Conservation (phyloP, 2,888 invertebrate species). For the Apamea crenata region DNA sequence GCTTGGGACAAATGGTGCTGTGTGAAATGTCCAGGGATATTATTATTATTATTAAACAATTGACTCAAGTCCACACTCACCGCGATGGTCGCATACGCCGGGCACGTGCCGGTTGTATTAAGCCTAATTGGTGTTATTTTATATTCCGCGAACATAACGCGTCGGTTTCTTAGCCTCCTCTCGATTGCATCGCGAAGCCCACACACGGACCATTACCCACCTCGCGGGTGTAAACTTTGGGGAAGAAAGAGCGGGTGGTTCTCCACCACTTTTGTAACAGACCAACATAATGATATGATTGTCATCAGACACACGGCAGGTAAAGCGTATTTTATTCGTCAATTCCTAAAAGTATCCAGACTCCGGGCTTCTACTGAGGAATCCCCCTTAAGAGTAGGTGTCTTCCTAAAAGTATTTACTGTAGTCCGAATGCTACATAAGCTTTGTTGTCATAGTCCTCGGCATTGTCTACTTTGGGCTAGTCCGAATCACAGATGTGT, state of each 20-base stretch:
- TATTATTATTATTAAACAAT: too few relatives aligned
- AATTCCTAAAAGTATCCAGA: not conserved
- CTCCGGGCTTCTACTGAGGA: too few relatives aligned
- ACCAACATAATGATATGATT: not conserved
- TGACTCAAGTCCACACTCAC: conserved; percentile 45
- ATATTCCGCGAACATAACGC: conserved; percentile 70
- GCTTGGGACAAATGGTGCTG: too few relatives aligned
- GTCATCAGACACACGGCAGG: not conserved
- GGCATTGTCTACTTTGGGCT: not conserved
- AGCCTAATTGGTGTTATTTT: conserved; percentile 76
- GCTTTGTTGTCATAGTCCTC: not conserved
- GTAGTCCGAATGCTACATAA: not conserved
- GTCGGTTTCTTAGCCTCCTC: conserved; percentile 66
- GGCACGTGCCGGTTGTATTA: conserved; percentile 67
- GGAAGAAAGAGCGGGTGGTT: not conserved
- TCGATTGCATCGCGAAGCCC: conserved; percentile 66
- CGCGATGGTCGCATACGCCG: not conserved
- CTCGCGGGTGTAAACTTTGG: conserved; percentile 12
- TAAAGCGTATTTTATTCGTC: not conserved
- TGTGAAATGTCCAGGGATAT: too few relatives aligned
- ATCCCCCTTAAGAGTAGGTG: not conserved
- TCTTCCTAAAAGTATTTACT: not conserved
- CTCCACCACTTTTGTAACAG: not conserved
- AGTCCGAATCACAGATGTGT: not conserved
- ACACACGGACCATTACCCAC: conserved; percentile 37